Evolutionary conservation across 2,797 vertebrate genomes (phyloP).

Genomic region (Sciaenops ocellatus): DNA sequence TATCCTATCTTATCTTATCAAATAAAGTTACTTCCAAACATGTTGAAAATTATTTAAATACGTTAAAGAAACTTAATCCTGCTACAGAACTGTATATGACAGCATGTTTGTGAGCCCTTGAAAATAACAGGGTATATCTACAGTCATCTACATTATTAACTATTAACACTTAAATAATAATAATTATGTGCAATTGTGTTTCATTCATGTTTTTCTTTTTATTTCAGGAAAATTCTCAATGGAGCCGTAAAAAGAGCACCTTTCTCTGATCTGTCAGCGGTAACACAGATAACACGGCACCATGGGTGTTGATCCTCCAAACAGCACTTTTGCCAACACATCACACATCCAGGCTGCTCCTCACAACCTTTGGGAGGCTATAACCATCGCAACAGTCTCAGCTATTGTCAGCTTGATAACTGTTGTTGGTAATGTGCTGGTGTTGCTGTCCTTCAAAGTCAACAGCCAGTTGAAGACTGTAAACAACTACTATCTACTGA

Average conservation of each 20-base stretch:
- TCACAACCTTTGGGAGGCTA: conserved; percentile 91
- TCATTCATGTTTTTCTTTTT: conserved; percentile 49
- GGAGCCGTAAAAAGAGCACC: conserved; percentile 49
- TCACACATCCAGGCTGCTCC: conserved; percentile 80
- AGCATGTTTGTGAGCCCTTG: not conserved
- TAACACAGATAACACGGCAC: conserved; percentile 52
- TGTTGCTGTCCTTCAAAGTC: conserved; percentile 97
- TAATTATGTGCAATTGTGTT: conserved; percentile 3
- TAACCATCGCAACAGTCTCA: conserved; percentile 93
- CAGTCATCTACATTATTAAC: no score
- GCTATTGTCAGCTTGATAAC: conserved; percentile 95
- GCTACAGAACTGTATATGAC: not conserved
- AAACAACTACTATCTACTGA: conserved; percentile 98
- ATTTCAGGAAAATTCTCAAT: conserved; percentile 72
- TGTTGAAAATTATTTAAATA: not conserved
- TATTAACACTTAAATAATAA: no score
- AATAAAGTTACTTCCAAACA: not conserved
- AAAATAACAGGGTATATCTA: not conserved
- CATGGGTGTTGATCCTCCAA: conserved; percentile 87
- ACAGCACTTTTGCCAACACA: conserved; percentile 85
- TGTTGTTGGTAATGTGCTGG: conserved; percentile 94
- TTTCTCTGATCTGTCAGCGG: conserved; percentile 40
- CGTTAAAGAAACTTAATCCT: not conserved
- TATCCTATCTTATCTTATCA: no score
- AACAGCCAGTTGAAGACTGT: conserved; percentile 99